phyloP scores from a whole-genome alignment of 2,888 invertebrate genomes.

The Eupithecia dodoneata region DNA sequence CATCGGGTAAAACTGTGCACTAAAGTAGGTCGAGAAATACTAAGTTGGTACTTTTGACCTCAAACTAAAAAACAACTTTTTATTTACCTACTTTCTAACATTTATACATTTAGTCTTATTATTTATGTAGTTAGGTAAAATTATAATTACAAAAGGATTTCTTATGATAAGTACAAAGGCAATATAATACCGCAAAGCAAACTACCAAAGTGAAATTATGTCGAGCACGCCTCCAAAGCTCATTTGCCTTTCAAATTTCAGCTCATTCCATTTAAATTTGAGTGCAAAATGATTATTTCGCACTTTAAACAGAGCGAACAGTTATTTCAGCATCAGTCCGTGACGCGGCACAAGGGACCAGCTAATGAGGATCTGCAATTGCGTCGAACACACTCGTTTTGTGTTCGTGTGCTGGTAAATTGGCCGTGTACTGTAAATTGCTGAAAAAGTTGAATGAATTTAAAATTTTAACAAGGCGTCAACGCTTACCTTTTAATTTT shows the following conservation, averaged over 20 bases:
- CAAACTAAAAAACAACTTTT: too few relatives aligned
- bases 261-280: constrained; percentile 29
- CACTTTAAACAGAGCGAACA: constrained; percentile 34
- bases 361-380: constrained; percentile 43
- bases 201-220: constrained; percentile 17
- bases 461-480: not conserved
- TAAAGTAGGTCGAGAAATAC: too few relatives aligned
- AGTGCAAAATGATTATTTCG: constrained; percentile 31
- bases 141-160: not conserved
- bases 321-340: constrained; percentile 38
- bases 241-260: constrained; percentile 28
- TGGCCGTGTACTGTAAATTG: constrained; percentile 30
- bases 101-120: not conserved
- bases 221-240: constrained; percentile 19
- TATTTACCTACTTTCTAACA: too few relatives aligned
- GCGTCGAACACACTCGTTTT: constrained; percentile 34
- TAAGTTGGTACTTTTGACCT: too few relatives aligned
- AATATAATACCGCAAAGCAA: constrained; percentile 2
- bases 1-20: too few relatives aligned
- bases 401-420: constrained; percentile 31
- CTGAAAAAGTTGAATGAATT: constrained; percentile 17
- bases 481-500: not conserved
- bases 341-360: constrained; percentile 42
- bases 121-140: not conserved
- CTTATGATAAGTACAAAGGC: not conserved